Conservation (phyloP, 2,797 vertebrate genomes). For the Champsocephalus gunnari region DNA sequence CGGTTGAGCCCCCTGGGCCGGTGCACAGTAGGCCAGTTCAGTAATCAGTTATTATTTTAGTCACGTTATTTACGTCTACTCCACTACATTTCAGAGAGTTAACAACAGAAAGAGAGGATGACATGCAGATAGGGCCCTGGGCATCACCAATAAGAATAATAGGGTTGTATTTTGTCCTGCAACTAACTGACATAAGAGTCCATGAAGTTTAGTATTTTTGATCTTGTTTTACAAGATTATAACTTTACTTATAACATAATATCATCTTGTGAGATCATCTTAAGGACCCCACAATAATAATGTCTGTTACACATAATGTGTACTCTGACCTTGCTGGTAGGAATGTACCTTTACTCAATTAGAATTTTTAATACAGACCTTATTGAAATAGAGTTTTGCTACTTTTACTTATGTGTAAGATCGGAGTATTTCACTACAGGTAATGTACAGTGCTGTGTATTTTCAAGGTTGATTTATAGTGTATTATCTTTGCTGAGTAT, state of each 20-base stretch:
- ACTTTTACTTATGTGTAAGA: neutral
- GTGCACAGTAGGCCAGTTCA: no score
- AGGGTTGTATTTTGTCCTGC: neutral
- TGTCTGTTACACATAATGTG: neutral
- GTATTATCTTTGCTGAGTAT: slow-evolving; percentile 38
- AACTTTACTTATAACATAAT: neutral
- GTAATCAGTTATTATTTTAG: neutral
- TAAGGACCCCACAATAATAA: neutral
- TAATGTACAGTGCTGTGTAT: slow-evolving; percentile 19
- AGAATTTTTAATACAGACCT: neutral
- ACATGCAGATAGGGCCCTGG: no score
- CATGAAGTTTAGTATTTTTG: neutral
- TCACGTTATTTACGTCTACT: neutral
- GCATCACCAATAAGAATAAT: neutral
- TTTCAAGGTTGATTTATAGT: slow-evolving; percentile 35
- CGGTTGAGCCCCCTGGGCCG: neutral
- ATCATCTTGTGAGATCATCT: neutral
- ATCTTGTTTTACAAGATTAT: neutral
- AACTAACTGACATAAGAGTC: neutral
- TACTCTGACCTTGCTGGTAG: neutral
- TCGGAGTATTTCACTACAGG: slow-evolving; percentile 2
- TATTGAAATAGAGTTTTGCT: neutral
- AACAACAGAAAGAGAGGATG: neutral
- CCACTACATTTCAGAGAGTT: neutral
- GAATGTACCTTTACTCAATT: neutral